phyloP scores from a whole-genome alignment of 2,888 invertebrate species.

The Trissolcus brochymenae region DNA sequence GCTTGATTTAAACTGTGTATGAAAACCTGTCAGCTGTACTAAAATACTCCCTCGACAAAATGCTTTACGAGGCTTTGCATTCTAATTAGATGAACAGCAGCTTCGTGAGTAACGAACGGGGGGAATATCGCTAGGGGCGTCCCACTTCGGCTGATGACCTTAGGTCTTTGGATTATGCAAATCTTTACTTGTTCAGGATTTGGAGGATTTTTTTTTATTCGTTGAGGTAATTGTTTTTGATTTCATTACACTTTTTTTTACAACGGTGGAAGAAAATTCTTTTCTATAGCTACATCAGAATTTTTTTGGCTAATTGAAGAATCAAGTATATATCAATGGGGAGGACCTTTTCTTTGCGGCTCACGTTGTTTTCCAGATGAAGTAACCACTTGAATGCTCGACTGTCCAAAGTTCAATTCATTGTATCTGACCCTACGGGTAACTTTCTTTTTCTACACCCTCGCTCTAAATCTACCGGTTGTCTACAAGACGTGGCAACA shows the following conservation, averaged over 20 bases:
- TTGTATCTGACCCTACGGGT: neutral
- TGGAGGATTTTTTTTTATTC: neutral
- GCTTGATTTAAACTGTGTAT: slow-evolving; percentile 43
- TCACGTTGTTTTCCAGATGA: slow-evolving; percentile 24
- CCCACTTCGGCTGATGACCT: slow-evolving; percentile 1
- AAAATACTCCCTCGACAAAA: slow-evolving; percentile 25
- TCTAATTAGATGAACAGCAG: slow-evolving; percentile 18
- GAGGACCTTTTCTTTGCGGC: slow-evolving; percentile 12
- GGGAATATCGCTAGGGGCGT: neutral
- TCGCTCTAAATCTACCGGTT: slow-evolving; percentile 32
- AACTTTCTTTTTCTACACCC: slow-evolving; percentile 22
- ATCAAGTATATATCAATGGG: slow-evolving; percentile 1
- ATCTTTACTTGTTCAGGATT: slow-evolving; percentile 2
- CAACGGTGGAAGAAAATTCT: neutral
- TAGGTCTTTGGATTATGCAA: slow-evolving; percentile 21
- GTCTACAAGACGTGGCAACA: slow-evolving; percentile 28
- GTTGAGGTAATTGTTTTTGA: neutral
- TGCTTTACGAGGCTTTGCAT: slow-evolving; percentile 31
- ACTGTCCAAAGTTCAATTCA: slow-evolving; percentile 3
- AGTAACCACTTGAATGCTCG: slow-evolving; percentile 30
- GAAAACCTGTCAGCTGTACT: slow-evolving; percentile 36
- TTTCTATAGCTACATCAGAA: neutral
- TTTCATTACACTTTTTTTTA: neutral
- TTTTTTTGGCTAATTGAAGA: slow-evolving; percentile 33
- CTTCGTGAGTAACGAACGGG: slow-evolving; percentile 5